Evolutionary conservation across 2,113 vertebrate genomes (phyloP).

Genomic region (Amia ocellicauda): DNA sequence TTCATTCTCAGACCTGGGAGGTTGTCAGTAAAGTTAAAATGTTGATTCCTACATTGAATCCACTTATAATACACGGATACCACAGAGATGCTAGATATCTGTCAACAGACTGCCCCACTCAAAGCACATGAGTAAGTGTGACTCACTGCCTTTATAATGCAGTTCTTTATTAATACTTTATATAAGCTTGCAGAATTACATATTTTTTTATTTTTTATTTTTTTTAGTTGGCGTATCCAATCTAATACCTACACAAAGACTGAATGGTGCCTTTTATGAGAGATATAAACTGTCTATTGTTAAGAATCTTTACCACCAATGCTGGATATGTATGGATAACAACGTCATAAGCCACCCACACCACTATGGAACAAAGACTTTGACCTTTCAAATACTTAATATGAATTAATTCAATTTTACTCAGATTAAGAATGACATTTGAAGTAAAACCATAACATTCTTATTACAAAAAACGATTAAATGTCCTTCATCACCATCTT

Average conservation of each 20-base stretch:
- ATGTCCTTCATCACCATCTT: too few species aligned
- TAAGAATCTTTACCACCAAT: not conserved
- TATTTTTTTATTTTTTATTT: too few species aligned
- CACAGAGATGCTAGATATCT: not conserved
- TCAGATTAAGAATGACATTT: constrained; percentile 2
- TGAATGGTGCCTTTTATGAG: not conserved
- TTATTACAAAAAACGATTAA: too few species aligned
- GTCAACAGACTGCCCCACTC: not conserved
- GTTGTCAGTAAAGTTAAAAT: not conserved
- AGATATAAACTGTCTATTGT: constrained; percentile 5
- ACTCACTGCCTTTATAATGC: not conserved
- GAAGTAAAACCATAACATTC: not conserved
- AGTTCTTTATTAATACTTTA: not conserved
- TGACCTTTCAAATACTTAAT: constrained; percentile 11
- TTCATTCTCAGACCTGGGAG: too few species aligned
- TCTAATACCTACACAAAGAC: not conserved
- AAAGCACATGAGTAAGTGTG: not conserved
- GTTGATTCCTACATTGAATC: not conserved
- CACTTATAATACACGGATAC: too few species aligned
- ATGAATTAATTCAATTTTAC: constrained; percentile 15
- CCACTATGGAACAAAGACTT: constrained; percentile 7
- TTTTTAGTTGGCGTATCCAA: constrained; percentile 2
- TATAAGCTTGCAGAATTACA: too few species aligned
- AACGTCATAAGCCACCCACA: constrained; percentile 15
- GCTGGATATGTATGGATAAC: not conserved